Base-by-base conservation (phyloP, 2,888 invertebrate genomes). In the Theretra japonica region DNA sequence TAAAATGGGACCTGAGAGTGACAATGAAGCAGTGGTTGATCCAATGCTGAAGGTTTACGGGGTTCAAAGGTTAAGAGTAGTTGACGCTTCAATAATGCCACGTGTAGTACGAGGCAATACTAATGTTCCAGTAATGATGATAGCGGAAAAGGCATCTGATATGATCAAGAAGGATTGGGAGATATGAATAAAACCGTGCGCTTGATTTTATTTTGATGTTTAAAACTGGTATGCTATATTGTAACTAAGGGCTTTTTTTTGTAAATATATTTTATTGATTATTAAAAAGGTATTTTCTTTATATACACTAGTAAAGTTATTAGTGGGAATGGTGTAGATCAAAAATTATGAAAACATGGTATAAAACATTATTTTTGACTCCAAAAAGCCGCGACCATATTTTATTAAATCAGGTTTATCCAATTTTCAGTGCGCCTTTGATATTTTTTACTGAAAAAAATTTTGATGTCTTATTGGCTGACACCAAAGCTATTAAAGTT, bases 111-210 rank as follows among this genome's bases (percentile, higher is more conserved):
- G 95, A 82, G 97, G 96, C 6, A 98, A 98, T 87, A 97, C 97
- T 0, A 98, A 98, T 86, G 98, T 97, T 0, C 97, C 98, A 0
- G 95, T 96, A 0, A 96, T 98, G 19, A 98, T 98, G 98, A 97
- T 98, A 70, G 98, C 96, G 0, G 98, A 98, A 84, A 97, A 97
- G 79, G 97, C 95, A 19, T 69, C 68, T n/a, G 70, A 70, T 70
- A 62, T 70, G 60, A 70, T 70, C 19, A 70, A 60, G 21, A 59
- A 60, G 17, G 70, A 70, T 48, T 70, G 70, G 70, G n/a, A n/a
- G n/a, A n/a, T n/a, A n/a, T n/a, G 15, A 41, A 41, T 2, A 41
- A 11, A 15, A 15, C 15, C 41, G 41, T 41, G 11, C 41, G 41
- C 15, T 41, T 53, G 53, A 53, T 6, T 5, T 53, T n/a, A n/a